Conservation (phyloP, 2,888 invertebrate species). For the Aricia artaxerxes region DNA sequence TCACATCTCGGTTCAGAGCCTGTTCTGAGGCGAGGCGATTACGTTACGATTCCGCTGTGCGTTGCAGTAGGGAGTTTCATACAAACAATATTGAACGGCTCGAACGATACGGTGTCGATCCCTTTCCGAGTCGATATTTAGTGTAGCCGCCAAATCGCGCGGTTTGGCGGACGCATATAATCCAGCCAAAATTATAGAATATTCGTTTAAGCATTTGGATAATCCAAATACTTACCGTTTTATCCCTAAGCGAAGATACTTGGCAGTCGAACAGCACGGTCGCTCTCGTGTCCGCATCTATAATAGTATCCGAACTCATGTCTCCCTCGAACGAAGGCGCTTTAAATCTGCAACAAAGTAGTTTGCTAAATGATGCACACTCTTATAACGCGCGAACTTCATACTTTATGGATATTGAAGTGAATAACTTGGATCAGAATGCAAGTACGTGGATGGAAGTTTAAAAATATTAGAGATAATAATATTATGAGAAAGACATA, state of each 20-base stretch:
- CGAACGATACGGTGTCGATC: too few species aligned
- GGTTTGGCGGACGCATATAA: too few species aligned
- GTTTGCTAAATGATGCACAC: slow-evolving; percentile 11
- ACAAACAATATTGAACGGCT: too few species aligned
- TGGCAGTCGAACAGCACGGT: slow-evolving; percentile 76
- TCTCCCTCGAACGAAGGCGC: slow-evolving; percentile 72
- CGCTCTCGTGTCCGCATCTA: slow-evolving; percentile 74
- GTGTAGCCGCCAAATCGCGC: too few species aligned
- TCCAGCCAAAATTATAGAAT: too few species aligned
- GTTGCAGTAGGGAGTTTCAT: too few species aligned
- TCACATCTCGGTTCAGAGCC: too few species aligned
- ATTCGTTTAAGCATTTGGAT: not conserved
- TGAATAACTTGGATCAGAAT: not conserved
- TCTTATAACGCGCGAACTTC: slow-evolving; percentile 12
- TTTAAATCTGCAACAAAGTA: slow-evolving; percentile 60
- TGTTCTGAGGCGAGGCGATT: too few species aligned
- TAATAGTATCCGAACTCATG: slow-evolving; percentile 55
- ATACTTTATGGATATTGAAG: slow-evolving; percentile 13
- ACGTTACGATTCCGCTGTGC: too few species aligned
- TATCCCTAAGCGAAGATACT: slow-evolving; percentile 73
- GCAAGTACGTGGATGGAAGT: not conserved
- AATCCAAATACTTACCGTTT: slow-evolving; percentile 59
- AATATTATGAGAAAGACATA: too few species aligned
- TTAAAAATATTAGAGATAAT: not conserved
- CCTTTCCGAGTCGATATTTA: too few species aligned